Evolutionary conservation across 2,888 invertebrate species (phyloP), one percentile per base, ranked within the genome.

Genomic region (Hecatera dysodea): DNA sequence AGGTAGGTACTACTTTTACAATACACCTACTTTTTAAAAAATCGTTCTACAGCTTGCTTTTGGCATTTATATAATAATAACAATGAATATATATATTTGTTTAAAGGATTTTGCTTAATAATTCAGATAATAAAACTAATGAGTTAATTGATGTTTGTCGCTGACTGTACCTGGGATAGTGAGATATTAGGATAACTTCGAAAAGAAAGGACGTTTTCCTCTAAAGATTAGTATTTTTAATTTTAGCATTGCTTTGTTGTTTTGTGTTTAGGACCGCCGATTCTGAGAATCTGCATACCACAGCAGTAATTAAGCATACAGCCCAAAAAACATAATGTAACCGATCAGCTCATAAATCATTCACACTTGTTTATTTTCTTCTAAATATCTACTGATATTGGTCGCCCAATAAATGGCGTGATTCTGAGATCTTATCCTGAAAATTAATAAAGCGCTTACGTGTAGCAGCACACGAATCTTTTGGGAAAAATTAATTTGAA

Each of bases 371-470:
- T 46, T 46, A 22, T 33, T n/a, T 55, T n/a, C n/a, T 33, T 55
- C n/a, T 53, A 33, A 53, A 53, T 53, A 53, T 33, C 56, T 56
- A 36, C 22, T 15, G 56, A 56, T 56, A 36, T 33, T 33, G 46
- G 17, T 55, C 39, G 15, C 27, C 12, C 12, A 48, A 27, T 19
- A 19, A 33, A 19, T 76, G 48, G 56, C 27, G 69, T 76, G 48
- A 76, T 19, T 39, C 17, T 33, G 15, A 27, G 36, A 63, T 36
- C 0, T 44, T 64, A 74, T 74, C 65, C 75, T 76, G 68, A 42
- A 55, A 27, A 0, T 48, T 76, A 68, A 67, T 72, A 48, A 48
- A 19, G 22, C 6, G 44, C n/a, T 15, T 46, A 67, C 46, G 55
- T 55, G 39, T n/a, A 22, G 12, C 9, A 65, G 27, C 22, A 29